These are phyloP conservation scores for Rhinatrema bivittatum DNA, from an alignment of 2,797 vertebrate species.

Conservation along the genomic window DNA sequence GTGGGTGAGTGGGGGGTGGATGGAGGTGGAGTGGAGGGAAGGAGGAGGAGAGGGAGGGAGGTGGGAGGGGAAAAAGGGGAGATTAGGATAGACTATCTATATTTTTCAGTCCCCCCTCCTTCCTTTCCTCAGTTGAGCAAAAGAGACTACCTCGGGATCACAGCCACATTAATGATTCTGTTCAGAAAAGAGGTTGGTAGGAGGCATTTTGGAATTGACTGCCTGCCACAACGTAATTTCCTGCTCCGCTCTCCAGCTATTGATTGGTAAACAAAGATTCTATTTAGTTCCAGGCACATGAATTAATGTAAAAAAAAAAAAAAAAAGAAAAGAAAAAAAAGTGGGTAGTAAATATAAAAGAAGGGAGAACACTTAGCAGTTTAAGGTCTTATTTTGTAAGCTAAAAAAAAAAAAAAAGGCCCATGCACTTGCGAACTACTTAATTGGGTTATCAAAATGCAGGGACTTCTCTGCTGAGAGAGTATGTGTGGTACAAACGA, in stretches of 20 bases:
- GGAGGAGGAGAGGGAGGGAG: neutral
- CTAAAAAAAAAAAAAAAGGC: too few relatives aligned
- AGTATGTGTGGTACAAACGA: too few relatives aligned
- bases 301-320: conserved; percentile 2
- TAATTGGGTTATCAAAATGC: too few relatives aligned
- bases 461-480: too few relatives aligned
- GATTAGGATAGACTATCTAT: conserved; percentile 1
- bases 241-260: conserved; percentile 41
- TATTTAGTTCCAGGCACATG: conserved; percentile 6
- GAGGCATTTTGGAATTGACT: conserved; percentile 47
- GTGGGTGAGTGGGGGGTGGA: neutral
- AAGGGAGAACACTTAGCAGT: neutral
- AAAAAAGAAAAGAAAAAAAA: neutral
- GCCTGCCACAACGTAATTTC: conserved; percentile 61
- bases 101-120: conserved; percentile 8
- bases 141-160: conserved; percentile 15
- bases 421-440: too few relatives aligned
- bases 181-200: conserved; percentile 24
- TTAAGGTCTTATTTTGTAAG: neutral
- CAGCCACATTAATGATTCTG: conserved; percentile 34
- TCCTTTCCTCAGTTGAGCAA: conserved; percentile 11
- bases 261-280: conserved; percentile 57
- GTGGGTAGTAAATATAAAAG: neutral
- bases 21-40: neutral
- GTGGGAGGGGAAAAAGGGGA: conserved; percentile 7